Evolutionary conservation across 2,113 vertebrate species (phyloP).

Genomic region (Empidonax alnorum): DNA sequence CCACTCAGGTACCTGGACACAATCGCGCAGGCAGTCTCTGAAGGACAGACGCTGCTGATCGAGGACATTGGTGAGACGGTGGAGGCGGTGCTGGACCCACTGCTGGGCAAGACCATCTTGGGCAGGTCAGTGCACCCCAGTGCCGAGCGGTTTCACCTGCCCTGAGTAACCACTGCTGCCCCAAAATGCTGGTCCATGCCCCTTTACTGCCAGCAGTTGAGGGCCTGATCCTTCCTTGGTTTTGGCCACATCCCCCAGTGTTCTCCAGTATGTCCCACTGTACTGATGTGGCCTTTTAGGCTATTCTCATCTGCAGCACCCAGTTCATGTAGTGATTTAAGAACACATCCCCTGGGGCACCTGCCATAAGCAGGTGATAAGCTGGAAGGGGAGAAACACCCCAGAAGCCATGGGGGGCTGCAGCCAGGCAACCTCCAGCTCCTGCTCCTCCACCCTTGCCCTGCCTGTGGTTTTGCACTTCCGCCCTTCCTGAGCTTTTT

Average conservation of each 20-base stretch:
- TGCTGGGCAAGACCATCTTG: constrained; percentile 77
- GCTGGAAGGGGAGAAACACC: not conserved
- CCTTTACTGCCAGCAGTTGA: not conserved
- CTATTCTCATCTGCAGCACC: not conserved
- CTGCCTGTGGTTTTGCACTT: not conserved
- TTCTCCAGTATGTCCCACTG: not conserved
- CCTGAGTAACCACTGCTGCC: not conserved
- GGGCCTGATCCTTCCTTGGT: not conserved
- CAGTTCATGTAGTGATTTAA: not conserved
- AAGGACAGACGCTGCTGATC: constrained; percentile 72
- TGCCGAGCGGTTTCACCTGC: not conserved
- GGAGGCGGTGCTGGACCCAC: constrained; percentile 76
- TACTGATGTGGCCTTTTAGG: not conserved
- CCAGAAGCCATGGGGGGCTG: not conserved
- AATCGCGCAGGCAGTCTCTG: constrained; percentile 70
- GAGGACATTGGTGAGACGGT: constrained; percentile 75
- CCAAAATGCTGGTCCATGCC: not conserved
- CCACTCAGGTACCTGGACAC: constrained; percentile 74
- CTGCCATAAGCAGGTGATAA: not conserved
- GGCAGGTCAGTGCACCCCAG: constrained; percentile 62
- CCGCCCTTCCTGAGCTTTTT: not conserved
- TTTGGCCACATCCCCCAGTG: not conserved
- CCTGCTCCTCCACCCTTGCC: not conserved
- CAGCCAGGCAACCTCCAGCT: not conserved
- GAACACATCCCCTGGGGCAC: not conserved